Evolutionary conservation across 2,888 invertebrate genomes (phyloP).

Genomic region (Acholoe squamosa): DNA sequence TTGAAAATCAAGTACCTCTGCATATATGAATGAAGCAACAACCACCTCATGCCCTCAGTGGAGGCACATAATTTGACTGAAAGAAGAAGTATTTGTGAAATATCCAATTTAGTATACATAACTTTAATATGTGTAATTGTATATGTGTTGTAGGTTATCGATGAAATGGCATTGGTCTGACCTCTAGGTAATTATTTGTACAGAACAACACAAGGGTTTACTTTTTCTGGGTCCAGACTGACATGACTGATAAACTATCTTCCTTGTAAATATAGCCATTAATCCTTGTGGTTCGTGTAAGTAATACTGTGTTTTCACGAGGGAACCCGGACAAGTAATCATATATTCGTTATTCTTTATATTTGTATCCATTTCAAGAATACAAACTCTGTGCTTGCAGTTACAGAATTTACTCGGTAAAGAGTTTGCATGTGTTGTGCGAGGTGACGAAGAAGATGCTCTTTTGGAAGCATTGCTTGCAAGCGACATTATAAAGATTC

Average conservation of each 20-base stretch:
- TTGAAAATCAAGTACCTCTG: too few species aligned
- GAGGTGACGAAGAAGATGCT: too few species aligned
- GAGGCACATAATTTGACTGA: too few species aligned
- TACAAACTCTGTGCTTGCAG: neutral
- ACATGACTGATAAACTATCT: neutral
- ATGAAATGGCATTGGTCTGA: neutral
- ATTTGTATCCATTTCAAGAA: neutral
- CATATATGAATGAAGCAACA: too few species aligned
- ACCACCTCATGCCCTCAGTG: too few species aligned
- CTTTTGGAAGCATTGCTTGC: too few species aligned
- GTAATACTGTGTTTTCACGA: too few species aligned
- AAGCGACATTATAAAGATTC: too few species aligned
- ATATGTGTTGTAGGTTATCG: constrained; percentile 14
- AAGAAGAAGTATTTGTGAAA: neutral
- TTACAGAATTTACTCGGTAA: neutral
- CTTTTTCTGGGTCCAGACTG: neutral
- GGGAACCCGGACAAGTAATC: neutral
- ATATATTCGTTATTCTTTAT: neutral
- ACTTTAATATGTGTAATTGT: neutral
- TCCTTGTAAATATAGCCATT: constrained; percentile 16
- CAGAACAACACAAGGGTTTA: constrained; percentile 50
- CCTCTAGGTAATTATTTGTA: constrained; percentile 49
- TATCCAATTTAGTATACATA: neutral
- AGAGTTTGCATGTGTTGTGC: too few species aligned
- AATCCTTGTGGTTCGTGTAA: neutral